These are phyloP conservation scores for Plagiodera versicolora DNA, from an alignment of 2,888 invertebrate species.

Conservation along the genomic window DNA sequence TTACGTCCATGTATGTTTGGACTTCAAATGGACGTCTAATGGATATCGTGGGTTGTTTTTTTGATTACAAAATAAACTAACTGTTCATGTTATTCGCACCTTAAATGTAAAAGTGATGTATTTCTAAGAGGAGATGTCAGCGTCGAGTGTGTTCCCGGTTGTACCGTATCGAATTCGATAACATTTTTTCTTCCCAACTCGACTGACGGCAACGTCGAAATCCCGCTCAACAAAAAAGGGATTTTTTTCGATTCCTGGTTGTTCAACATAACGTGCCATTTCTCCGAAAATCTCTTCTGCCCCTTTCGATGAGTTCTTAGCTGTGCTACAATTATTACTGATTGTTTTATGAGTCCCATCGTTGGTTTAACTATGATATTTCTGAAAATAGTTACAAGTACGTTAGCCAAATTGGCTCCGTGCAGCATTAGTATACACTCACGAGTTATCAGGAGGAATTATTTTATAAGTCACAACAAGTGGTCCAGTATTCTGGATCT, in stretches of 20 bases:
- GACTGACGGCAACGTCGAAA: conserved; percentile 49
- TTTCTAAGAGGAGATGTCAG: conserved; percentile 50
- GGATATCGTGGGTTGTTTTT: no score
- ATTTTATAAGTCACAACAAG: conserved; percentile 54
- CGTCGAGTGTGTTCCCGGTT: conserved; percentile 48
- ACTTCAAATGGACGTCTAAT: no score
- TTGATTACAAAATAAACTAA: neutral
- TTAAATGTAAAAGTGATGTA: conserved; percentile 49
- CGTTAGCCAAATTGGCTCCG: neutral
- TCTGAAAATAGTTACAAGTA: conserved; percentile 31
- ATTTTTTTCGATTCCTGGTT: conserved; percentile 45
- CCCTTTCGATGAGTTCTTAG: conserved; percentile 43
- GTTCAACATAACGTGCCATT: conserved; percentile 55
- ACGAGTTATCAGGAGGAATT: conserved; percentile 51
- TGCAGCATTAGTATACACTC: conserved; percentile 11
- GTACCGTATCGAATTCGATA: conserved; percentile 49
- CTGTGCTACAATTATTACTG: conserved; percentile 51
- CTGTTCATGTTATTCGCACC: conserved; percentile 39
- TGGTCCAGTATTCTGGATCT: conserved; percentile 49
- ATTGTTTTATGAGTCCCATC: conserved; percentile 51
- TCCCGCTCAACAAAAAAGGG: conserved; percentile 51
- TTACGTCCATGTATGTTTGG: no score
- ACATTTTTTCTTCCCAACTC: conserved; percentile 42
- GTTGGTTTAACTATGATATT: conserved; percentile 54
- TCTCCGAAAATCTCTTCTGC: conserved; percentile 49